A percentile compares a stretch with the other conserved stretches of the same genome.
These are phyloP conservation scores for Diaperis boleti DNA, from an alignment of 2,888 invertebrate species.

Conservation along the genomic window DNA sequence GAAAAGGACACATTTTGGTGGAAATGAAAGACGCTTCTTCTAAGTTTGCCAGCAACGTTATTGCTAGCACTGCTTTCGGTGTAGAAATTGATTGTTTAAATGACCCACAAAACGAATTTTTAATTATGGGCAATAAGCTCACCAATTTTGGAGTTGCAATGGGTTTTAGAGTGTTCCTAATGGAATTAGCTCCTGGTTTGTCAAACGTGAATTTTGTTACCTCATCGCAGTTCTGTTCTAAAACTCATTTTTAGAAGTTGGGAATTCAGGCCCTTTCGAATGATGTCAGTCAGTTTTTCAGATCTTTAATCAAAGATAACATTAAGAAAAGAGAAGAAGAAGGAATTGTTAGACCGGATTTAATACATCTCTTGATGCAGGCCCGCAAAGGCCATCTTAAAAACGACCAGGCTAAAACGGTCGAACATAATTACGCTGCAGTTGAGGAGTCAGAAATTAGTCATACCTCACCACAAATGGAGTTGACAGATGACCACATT, in stretches of 20 bases:
- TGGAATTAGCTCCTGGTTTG: conserved; percentile 30
- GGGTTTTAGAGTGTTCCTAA: too few species aligned
- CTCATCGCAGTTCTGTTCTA: conserved; percentile 57
- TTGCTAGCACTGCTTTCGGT: conserved; percentile 69
- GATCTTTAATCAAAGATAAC: conserved; percentile 62
- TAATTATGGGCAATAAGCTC: conserved; percentile 66
- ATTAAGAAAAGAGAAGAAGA: conserved; percentile 59
- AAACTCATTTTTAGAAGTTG: conserved; percentile 55
- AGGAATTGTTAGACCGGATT: conserved; percentile 68
- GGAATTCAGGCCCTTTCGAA: conserved; percentile 51
- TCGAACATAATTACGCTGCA: conserved; percentile 25
- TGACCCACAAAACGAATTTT: conserved; percentile 69
- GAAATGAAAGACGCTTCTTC: conserved; percentile 67
- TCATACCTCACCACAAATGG: conserved; percentile 37
- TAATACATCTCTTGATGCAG: conserved; percentile 70
- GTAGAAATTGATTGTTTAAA: conserved; percentile 69
- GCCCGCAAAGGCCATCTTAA: conserved; percentile 63
- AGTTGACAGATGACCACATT: conserved; percentile 49
- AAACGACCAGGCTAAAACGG: conserved; percentile 48
- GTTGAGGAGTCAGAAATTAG: conserved; percentile 42
- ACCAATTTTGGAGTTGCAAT: too few species aligned
- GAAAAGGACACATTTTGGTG: conserved; percentile 49
- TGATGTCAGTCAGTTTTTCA: conserved; percentile 63
- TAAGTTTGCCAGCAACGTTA: conserved; percentile 69
- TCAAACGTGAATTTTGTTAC: conserved; percentile 51